Evolutionary conservation across 1,140 invertebrate genomes (phyloP), one percentile per base, ranked within the genome.

Genomic region (Papilio dardanus): DNA sequence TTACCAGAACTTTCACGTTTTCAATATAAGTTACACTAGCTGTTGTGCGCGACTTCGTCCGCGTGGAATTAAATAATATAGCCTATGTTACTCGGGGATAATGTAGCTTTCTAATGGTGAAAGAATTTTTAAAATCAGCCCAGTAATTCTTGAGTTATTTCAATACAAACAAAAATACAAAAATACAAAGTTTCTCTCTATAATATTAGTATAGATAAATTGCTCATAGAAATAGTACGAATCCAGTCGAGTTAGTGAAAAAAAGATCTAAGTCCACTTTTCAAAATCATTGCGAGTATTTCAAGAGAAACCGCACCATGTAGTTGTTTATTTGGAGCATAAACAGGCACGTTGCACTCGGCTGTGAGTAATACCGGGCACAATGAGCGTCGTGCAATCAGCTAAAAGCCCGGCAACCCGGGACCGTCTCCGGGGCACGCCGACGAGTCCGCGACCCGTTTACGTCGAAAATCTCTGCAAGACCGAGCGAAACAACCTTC

Each of bases 351-450:
- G 33, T 69, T 69, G 31, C 67, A 40, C 33, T 68, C 66, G 33
- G 66, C 33, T 68, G 66, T 21, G 66, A 68, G 67, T 69, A 69
- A 69, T 40, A 21, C n/a, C 67, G 66, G 24, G 35, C 67, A 69
- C 67, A 69, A 69, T 69, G 35, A 19, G 19, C 35, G 19, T 12
- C 6, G 19, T 40, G 67, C 67, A 69, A 69, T 69, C 67, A 69
- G 67, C 67, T 69, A 69, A 69, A 69, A 69, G 67, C 67, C 67
- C 35, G 66, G 3, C 54, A 30, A 62, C 54, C 28, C 28, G n/a
- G n/a, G n/a, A 33, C n/a, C 65, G 65, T 66, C 67, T 40, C 67
- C 35, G 67, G 67, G 67, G 33, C 33, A 19, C n/a, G 12, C 35
- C 31, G 10, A 21, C 67, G 65, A 69, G n/a, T 33, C 33, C 14